Base-by-base conservation (phyloP, 2,113 vertebrate species). In the Epinephelus fuscoguttatus region DNA sequence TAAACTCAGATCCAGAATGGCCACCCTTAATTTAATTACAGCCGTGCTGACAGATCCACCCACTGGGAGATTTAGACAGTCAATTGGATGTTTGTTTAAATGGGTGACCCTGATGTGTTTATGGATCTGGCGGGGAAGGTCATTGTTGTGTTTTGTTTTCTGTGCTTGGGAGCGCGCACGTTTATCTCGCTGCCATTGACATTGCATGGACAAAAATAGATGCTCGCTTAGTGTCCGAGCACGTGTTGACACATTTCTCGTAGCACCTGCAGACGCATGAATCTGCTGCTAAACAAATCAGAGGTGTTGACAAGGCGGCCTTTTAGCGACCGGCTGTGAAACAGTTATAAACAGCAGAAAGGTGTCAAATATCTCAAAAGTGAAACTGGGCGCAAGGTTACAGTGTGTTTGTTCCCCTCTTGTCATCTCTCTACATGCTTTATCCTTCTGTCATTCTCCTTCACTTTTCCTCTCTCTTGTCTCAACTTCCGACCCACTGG, bases 221-320 rank as follows among this genome's bases (percentile, higher is more conserved):
- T 11, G 9, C 63, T 27, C 9, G 74, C 47, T 27, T 30, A 63
- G 37, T 55, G 72, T 80, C 61, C 4, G 23, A 63, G 70, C 78
- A 12, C 13, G n/a, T 25, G 90, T 75, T 61, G 80, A 84, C 88
- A 70, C 81, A 23, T 85, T 89, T 91, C 72, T 62, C 14, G 23
- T 71, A 23, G 42, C 88, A 88, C 87, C 90, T 83, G 84, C 70
- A 60, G 69, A 90, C 64, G 30, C 77, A 21, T 23, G 73, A 53
- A 75, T 90, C 80, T 40, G 90, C 80, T 76, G 78, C 88, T 49
- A 72, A 88, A 84, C 91, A 89, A 89, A 91, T 89, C 85, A 70
- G 67, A 80, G 73, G 84, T 86, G 91, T 70, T 88, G 90, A 93
- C 86, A 86, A 70, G 63, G 14, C 21, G 62, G 66, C 84, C 70